phyloP scores from a whole-genome alignment of 2,888 invertebrate species.

The Lysandra coridon region DNA sequence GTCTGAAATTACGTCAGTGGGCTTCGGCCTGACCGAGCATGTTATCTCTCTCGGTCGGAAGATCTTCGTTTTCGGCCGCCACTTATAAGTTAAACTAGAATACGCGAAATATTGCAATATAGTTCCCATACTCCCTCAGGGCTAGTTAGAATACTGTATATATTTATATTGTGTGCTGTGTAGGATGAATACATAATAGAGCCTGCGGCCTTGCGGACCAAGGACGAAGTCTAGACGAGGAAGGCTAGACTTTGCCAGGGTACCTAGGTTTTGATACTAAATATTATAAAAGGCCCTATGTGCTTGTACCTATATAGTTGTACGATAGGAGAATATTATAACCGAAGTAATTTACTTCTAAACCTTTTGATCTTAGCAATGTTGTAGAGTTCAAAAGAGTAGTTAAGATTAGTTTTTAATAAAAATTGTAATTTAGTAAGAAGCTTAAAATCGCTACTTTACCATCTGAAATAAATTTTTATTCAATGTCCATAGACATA shows the following conservation, averaged over 20 bases:
- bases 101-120: no score
- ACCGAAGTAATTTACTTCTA: not conserved
- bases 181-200: constrained; percentile 13
- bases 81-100: no score
- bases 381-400: not conserved
- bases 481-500: no score
- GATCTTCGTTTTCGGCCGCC: no score
- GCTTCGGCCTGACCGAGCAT: no score
- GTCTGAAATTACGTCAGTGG: no score
- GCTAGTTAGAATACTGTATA: not conserved
- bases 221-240: constrained; percentile 15
- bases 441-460: no score
- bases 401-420: no score
- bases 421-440: no score
- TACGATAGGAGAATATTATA: not conserved
- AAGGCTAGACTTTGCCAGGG: not conserved
- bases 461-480: no score
- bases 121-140: no score
- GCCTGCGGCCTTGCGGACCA: not conserved
- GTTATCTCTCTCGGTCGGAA: no score
- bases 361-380: not conserved
- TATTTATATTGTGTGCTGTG: not conserved
- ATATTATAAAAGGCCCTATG: not conserved
- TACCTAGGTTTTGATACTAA: not conserved
- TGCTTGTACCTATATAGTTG: not conserved